Conservation (phyloP, 30 jellyfish, hydroid and myxozoan species). For the Catostylus mosaicus region DNA sequence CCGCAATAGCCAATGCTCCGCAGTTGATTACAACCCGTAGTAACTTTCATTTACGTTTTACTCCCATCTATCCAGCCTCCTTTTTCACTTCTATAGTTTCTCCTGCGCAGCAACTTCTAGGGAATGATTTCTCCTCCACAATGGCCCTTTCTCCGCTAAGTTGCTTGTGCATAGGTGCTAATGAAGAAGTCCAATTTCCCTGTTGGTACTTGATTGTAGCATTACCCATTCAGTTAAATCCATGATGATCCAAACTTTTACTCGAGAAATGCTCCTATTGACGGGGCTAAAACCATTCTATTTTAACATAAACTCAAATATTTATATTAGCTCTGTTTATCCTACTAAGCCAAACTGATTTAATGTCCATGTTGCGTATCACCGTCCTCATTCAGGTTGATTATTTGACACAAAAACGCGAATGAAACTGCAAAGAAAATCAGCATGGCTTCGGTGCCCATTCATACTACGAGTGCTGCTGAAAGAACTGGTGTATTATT, state of each 20-base stretch:
- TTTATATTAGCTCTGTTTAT: background rate
- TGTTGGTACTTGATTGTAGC: background rate
- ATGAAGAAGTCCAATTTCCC: background rate
- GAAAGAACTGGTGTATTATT: no score
- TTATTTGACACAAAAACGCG: slow-evolving; percentile 1
- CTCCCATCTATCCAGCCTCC: no score
- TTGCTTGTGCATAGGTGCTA: background rate
- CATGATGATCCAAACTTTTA: background rate
- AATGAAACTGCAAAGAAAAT: background rate
- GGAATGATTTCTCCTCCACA: background rate
- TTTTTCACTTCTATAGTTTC: no score
- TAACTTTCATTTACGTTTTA: no score
- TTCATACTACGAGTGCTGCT: no score
- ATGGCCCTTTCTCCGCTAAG: background rate
- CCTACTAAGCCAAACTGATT: slow-evolving; percentile 7
- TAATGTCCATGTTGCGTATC: slow-evolving; percentile 1
- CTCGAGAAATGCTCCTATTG: background rate
- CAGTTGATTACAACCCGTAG: no score
- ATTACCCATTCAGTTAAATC: background rate
- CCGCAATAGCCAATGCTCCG: no score
- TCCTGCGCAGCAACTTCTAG: background rate
- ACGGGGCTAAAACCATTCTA: background rate
- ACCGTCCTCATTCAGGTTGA: background rate
- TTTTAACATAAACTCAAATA: slow-evolving; percentile 3
- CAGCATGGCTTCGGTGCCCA: background rate